Conservation (phyloP, 2,888 invertebrate species). For the Lasioglossum villosulum region DNA sequence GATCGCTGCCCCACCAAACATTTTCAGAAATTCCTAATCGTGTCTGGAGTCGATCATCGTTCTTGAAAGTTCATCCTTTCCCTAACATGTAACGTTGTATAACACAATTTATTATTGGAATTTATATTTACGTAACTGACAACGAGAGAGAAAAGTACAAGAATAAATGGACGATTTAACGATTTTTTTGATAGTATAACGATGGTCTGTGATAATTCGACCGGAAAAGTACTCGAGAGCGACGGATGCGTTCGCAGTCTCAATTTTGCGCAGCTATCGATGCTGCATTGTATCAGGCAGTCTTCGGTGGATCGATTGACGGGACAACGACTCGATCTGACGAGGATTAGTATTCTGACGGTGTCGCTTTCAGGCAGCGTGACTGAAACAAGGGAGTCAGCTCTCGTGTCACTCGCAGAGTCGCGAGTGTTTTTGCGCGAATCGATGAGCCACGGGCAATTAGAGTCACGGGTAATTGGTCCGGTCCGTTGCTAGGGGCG, state of each 20-base stretch:
- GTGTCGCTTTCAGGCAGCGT: constrained; percentile 42
- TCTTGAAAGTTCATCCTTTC: neutral
- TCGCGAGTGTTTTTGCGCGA: constrained; percentile 45
- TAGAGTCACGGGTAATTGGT: constrained; percentile 51
- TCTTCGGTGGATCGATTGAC: constrained; percentile 7
- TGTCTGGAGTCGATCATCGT: too few relatives aligned
- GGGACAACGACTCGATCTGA: constrained; percentile 33
- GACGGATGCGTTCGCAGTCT: neutral
- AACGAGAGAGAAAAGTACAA: neutral
- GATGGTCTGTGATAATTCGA: neutral
- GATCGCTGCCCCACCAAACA: neutral
- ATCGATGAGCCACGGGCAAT: constrained; percentile 43
- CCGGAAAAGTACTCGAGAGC: neutral
- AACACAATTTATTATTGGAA: neutral
- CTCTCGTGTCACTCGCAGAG: constrained; percentile 51
- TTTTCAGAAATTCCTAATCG: neutral
- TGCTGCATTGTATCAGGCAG: neutral
- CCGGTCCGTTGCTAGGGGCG: constrained; percentile 34
- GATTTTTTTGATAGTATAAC: neutral
- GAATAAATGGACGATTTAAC: neutral
- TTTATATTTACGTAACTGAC: neutral
- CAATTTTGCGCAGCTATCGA: neutral
- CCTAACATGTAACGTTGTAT: neutral
- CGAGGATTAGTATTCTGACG: constrained; percentile 49
- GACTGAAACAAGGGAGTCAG: constrained; percentile 46